Evolutionary conservation across 2,113 vertebrate genomes (phyloP).

Genomic region (Campylorhamphus procurvoides): DNA sequence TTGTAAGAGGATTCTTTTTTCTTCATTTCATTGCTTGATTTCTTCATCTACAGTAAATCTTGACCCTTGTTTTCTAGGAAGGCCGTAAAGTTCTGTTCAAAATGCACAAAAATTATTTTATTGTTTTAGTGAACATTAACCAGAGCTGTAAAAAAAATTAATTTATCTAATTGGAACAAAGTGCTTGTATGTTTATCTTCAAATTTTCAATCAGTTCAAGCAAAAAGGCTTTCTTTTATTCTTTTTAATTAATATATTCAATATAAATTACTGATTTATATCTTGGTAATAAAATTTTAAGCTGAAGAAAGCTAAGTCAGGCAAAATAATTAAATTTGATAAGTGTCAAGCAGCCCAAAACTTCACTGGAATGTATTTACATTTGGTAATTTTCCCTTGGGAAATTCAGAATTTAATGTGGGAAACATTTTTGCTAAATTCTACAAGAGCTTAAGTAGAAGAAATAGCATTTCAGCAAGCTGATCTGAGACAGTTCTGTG

Average conservation of each 20-base stretch:
- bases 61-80: neutral
- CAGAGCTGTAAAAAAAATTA: neutral
- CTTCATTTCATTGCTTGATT: neutral
- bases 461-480: neutral
- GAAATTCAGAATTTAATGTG: neutral
- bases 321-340: slow-evolving; percentile 11
- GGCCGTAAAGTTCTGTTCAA: neutral
- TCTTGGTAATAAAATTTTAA: slow-evolving; percentile 19
- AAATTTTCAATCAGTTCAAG: neutral
- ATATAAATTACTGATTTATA: slow-evolving; percentile 16
- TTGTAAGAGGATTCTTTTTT: neutral
- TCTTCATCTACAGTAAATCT: neutral
- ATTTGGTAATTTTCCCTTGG: neutral
- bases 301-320: neutral
- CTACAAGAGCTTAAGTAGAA: neutral
- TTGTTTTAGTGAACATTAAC: neutral
- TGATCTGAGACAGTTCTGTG: neutral
- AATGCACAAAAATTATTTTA: neutral
- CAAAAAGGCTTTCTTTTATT: neutral
- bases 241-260: slow-evolving; percentile 16
- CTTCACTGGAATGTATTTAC: neutral
- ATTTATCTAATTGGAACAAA: neutral
- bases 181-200: neutral
- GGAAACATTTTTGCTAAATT: neutral
- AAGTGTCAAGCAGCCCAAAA: neutral